phyloP scores from a whole-genome alignment of 1,140 invertebrate species.

The Propsilocerus akamusi region DNA sequence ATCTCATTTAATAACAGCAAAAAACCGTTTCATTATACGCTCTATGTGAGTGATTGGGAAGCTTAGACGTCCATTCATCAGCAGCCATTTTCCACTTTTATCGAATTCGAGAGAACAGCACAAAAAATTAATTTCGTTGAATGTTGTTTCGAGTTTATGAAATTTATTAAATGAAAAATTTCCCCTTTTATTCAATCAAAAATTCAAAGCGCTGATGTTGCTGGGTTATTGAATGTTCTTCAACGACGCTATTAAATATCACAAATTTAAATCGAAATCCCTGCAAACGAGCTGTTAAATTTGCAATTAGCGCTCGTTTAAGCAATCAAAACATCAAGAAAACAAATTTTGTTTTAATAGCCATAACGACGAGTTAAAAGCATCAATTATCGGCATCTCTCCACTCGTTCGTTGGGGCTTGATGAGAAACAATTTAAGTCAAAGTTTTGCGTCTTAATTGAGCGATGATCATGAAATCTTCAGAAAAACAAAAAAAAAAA shows the following conservation, averaged over 20 bases:
- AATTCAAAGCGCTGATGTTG: neutral
- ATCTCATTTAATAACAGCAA: too few species aligned
- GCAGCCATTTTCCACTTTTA: slow-evolving; percentile 1
- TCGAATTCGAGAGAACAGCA: too few species aligned
- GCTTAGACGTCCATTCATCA: neutral
- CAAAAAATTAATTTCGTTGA: neutral
- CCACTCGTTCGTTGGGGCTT: too few species aligned
- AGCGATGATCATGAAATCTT: too few species aligned
- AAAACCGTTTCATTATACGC: too few species aligned
- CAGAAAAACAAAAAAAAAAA: too few species aligned
- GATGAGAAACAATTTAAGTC: too few species aligned
- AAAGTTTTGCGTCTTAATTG: too few species aligned
- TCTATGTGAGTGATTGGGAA: neutral
- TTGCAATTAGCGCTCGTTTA: neutral
- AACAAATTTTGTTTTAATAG: too few species aligned
- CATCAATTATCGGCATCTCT: neutral
- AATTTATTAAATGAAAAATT: neutral
- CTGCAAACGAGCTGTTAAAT: too few species aligned
- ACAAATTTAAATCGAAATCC: too few species aligned
- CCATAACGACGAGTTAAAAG: neutral
- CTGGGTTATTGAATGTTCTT: neutral
- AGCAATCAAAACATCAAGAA: neutral
- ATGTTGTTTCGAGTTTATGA: neutral
- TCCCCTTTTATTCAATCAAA: neutral
- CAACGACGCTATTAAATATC: too few species aligned